Evolutionary conservation across 2,113 vertebrate species (phyloP).

Genomic region (Bagarius yarrelli): DNA sequence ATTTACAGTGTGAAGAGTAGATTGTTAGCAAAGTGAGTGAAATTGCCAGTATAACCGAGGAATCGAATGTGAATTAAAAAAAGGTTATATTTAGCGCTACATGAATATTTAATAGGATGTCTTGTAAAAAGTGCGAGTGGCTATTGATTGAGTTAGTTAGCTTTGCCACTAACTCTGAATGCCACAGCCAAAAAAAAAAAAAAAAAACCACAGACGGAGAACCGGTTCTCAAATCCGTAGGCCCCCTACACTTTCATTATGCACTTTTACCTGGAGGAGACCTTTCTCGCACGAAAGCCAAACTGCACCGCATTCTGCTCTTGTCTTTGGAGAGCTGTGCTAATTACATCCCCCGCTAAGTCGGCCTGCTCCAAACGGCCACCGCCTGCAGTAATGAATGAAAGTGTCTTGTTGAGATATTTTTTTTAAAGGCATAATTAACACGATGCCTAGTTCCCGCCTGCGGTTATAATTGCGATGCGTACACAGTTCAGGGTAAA

Average conservation of each 20-base stretch:
- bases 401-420: not conserved
- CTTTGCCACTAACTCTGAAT: conserved; percentile 34
- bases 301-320: conserved; percentile 31
- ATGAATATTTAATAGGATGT: conserved; percentile 30
- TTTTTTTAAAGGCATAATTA: conserved; percentile 31
- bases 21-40: not conserved
- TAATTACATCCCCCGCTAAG: conserved; percentile 48
- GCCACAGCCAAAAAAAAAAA: conserved; percentile 34
- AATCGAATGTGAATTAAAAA: conserved; percentile 9
- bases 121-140: not conserved
- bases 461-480: conserved; percentile 16
- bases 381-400: conserved; percentile 42
- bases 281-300: conserved; percentile 24
- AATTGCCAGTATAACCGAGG: not conserved
- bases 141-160: conserved; percentile 3
- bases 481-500: conserved; percentile 5
- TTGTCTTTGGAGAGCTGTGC: conserved; percentile 43
- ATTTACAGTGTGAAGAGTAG: not conserved
- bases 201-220: conserved; percentile 6
- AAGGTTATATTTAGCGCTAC: conserved; percentile 2
- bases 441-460: not conserved
- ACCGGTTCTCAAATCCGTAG: conserved; percentile 23
- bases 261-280: conserved; percentile 26
- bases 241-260: conserved; percentile 32
- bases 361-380: not conserved